Conservation (phyloP, 2,113 vertebrate species). For the Papio anubis region DNA sequence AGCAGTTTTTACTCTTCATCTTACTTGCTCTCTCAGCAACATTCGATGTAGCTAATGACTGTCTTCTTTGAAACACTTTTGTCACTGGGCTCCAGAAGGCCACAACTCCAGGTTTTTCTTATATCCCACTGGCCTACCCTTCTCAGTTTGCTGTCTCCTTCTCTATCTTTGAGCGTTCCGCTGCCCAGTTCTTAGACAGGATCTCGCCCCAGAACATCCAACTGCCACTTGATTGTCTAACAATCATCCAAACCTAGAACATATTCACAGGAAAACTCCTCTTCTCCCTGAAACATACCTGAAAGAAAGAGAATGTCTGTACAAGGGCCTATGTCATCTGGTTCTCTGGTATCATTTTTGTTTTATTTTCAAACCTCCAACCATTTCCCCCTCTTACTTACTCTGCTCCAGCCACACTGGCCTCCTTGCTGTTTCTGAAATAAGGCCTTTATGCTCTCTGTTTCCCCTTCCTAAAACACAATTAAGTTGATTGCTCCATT, state of each 20-base stretch:
- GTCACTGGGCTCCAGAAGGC: background rate
- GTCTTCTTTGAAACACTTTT: background rate
- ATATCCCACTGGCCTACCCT: rapidly evolving
- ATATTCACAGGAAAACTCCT: background rate
- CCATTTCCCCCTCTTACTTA: background rate
- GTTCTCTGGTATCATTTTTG: background rate
- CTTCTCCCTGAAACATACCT: background rate
- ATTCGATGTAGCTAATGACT: rapidly evolving
- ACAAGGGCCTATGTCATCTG: background rate
- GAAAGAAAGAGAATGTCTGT: too few species aligned
- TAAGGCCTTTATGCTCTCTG: background rate
- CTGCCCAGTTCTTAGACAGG: background rate
- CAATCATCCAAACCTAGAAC: rapidly evolving
- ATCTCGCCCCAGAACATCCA: background rate
- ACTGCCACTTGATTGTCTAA: background rate
- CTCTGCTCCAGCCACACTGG: background rate
- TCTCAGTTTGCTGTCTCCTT: background rate
- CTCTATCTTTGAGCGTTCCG: background rate
- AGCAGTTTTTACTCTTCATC: background rate
- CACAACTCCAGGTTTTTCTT: background rate
- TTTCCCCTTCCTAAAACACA: background rate
- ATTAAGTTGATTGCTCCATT: background rate
- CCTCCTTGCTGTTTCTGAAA: background rate
- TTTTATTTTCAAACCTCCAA: background rate
- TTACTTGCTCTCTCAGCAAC: background rate